These are phyloP conservation scores for Cyclargus thomasi DNA, from an alignment of 1,140 invertebrate genomes.

Conservation along the genomic window DNA sequence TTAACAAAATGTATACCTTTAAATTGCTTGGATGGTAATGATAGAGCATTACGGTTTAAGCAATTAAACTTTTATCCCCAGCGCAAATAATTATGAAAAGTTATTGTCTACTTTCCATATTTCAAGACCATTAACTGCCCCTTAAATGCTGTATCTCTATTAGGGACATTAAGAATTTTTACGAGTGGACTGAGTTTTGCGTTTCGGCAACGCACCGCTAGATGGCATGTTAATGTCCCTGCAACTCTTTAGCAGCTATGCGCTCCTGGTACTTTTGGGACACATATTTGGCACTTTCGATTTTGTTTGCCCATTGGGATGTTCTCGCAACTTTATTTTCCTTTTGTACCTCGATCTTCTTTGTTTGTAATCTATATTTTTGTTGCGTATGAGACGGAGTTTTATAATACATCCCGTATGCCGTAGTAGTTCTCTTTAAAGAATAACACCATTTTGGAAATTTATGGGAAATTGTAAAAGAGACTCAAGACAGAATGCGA, in stretches of 20 bases:
- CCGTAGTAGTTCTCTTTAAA: not conserved
- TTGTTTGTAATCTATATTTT: not conserved
- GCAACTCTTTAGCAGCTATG: conserved; percentile 22
- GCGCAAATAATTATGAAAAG: no score
- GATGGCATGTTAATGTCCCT: conserved; percentile 21
- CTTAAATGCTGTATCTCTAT: not conserved
- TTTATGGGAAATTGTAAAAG: not conserved
- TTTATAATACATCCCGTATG: not conserved
- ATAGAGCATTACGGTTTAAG: no score
- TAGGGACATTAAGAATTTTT: no score
- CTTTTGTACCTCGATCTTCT: no score
- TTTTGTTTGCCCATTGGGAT: conserved; percentile 14
- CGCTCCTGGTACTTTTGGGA: conserved; percentile 34
- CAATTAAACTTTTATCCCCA: no score
- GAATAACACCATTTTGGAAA: not conserved
- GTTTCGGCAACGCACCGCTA: conserved; percentile 21
- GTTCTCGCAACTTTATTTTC: no score
- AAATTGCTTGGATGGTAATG: no score
- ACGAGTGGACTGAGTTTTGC: not conserved
- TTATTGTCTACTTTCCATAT: no score
- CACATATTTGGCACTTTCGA: conserved; percentile 36
- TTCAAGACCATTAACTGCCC: no score
- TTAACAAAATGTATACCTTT: not conserved
- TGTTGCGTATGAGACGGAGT: not conserved
- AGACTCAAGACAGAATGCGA: not conserved